A percentile compares a stretch with the other conserved stretches of the same genome.
Evolutionary conservation across 2,113 vertebrate species (phyloP).

Genomic region (Eclectus roratus): DNA sequence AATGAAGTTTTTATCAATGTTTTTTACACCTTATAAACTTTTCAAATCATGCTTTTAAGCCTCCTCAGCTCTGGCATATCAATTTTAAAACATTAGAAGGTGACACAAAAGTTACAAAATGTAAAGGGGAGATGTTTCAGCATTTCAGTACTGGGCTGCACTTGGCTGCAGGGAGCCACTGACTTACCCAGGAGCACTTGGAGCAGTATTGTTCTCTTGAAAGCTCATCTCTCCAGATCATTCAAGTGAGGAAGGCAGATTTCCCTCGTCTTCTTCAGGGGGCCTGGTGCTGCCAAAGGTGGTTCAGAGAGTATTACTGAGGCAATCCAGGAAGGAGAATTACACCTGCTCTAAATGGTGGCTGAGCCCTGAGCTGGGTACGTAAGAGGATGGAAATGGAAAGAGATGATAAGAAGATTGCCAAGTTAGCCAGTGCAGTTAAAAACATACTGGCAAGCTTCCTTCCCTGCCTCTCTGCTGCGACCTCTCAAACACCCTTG

Average conservation of each 20-base stretch:
- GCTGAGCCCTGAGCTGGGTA: not conserved
- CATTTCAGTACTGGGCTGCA: not conserved
- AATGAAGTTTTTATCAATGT: not conserved
- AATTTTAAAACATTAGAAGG: not conserved
- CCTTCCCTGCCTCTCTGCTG: not conserved
- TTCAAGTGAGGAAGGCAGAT: not conserved
- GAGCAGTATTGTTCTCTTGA: not conserved
- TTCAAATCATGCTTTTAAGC: not conserved
- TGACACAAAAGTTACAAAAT: not conserved
- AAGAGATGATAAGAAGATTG: not conserved
- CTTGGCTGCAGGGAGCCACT: not conserved
- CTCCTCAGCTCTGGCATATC: not conserved
- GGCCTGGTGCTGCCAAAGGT: not conserved
- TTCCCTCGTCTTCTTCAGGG: not conserved
- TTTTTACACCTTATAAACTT: not conserved
- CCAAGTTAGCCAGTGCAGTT: not conserved
- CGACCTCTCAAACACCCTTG: not conserved
- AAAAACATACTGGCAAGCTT: not conserved
- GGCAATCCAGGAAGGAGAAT: not conserved
- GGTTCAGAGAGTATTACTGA: rapidly evolving
- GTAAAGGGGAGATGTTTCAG: not conserved
- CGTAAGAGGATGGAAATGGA: not conserved
- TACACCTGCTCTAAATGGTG: not conserved
- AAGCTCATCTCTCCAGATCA: not conserved
- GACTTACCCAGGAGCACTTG: not conserved